Percentiles rank a stretch among this genome's conserved stretches.
phyloP scores from a whole-genome alignment of 2,797 vertebrate species.

The Notolepis coatsorum region DNA sequence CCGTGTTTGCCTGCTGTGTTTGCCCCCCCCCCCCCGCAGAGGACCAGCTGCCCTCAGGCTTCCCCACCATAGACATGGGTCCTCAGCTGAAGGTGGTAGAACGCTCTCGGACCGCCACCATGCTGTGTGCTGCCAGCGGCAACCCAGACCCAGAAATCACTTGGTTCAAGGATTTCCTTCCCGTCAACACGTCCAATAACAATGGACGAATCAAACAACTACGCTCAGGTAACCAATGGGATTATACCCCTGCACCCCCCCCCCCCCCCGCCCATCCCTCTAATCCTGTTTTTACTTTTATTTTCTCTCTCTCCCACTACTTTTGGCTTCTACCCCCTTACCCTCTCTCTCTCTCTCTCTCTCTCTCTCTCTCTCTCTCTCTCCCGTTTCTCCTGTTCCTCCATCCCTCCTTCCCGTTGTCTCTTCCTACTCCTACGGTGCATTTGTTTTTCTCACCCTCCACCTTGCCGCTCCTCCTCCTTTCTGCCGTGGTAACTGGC shows the following conservation, averaged over 20 bases:
- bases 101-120: constrained; percentile 97
- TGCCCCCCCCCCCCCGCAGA: constrained; percentile 76
- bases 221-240: constrained; percentile 78
- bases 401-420: too few species aligned
- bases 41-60: constrained; percentile 96
- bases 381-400: constrained; percentile 34
- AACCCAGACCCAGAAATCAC: constrained; percentile 98
- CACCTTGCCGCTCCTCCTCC: constrained; percentile 42
- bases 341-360: not conserved
- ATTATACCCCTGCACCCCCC: constrained; percentile 16
- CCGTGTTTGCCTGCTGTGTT: constrained; percentile 40
- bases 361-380: constrained; percentile 60
- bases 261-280: constrained; percentile 7
- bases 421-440: constrained; percentile 32
- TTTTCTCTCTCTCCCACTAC: constrained; percentile 30
- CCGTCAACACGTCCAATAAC: constrained; percentile 96
- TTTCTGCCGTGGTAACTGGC: constrained; percentile 61
- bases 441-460: constrained; percentile 55
- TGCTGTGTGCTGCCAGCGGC: constrained; percentile 97
- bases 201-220: constrained; percentile 97
- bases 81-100: constrained; percentile 99
- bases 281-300: not conserved
- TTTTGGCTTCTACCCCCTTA: constrained; percentile 34
- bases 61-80: constrained; percentile 98
- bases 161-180: constrained; percentile 99